Evolutionary conservation across 2,888 invertebrate species (phyloP), one percentile per base, ranked within the genome.

Genomic region (Auanema freiburgensis): DNA sequence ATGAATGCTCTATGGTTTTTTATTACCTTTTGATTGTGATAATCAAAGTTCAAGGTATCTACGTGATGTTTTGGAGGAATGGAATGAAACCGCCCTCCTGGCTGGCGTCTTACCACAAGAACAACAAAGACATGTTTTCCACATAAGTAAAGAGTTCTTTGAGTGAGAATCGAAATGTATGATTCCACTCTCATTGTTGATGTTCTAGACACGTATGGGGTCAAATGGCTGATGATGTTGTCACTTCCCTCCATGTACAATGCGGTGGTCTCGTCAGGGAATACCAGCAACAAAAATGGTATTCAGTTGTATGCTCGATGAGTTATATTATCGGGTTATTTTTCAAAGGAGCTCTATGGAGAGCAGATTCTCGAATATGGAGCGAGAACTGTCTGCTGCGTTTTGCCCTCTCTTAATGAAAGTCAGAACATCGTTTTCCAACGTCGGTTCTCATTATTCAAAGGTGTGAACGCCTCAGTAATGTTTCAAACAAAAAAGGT

Each of bases 321-420:
- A n/a, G n/a, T n/a, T n/a, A n/a, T n/a, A n/a, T n/a, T n/a, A n/a
- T n/a, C n/a, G n/a, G n/a, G n/a, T n/a, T n/a, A n/a, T n/a, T 16
- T 24, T 1, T 50, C 54, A n/a, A 21, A 61, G 61, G 61, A 33
- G 46, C 18, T 18, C 40, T 11, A 24, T 61, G 3, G 61, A 56
- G 14, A n/a, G 16, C 2, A 14, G 24, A 2, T 14, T 16, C 4
- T 18, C 49, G 25, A 23, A 14, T 41, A 21, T n/a, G n/a, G n/a
- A 10, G 10, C 33, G 58, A 23, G 63, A 57, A 41, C 44, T 65
- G 3, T 49, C 61, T 10, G 51, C 59, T 14, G 18, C 16, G 14
- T 66, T 66, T 59, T 66, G 66, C 51, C 59, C 66, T 14, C 25
- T 66, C n/a, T 41, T 66, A 14, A 18, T 59, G 55, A 46, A 63